phyloP scores from a whole-genome alignment of 2,797 vertebrate species.

The Sylvilagus floridanus region DNA sequence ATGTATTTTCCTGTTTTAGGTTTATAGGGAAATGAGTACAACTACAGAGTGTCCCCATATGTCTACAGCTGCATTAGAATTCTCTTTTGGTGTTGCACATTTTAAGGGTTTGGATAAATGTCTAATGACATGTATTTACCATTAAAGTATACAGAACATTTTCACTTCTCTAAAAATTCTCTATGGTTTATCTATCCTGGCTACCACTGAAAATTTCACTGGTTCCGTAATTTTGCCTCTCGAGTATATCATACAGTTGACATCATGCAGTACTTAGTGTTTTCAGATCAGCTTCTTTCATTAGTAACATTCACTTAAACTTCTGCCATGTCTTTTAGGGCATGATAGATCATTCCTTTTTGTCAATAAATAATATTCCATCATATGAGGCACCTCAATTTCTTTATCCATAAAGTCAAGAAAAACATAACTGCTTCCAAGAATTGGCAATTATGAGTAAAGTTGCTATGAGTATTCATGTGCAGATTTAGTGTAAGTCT shows the following conservation, averaged over 20 bases:
- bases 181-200: not conserved
- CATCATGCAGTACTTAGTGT: fast-evolving
- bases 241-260: not conserved
- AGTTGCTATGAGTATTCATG: not conserved
- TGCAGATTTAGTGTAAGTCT: not conserved
- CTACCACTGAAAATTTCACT: not conserved
- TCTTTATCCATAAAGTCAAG: not conserved
- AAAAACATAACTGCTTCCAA: not conserved
- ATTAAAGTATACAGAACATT: not conserved
- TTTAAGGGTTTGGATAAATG: not conserved
- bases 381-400: too few species aligned
- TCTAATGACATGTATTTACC: not conserved
- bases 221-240: not conserved
- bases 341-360: not conserved
- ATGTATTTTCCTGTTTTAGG: not conserved
- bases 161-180: not conserved
- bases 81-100: not conserved
- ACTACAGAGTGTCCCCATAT: not conserved
- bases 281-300: not conserved
- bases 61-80: not conserved
- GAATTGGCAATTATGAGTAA: not conserved
- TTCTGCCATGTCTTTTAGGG: not conserved
- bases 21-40: not conserved
- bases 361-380: not conserved
- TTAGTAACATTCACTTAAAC: not conserved